Evolutionary conservation across 2,113 vertebrate species (phyloP).

Genomic region (Meleagris gallopavo): DNA sequence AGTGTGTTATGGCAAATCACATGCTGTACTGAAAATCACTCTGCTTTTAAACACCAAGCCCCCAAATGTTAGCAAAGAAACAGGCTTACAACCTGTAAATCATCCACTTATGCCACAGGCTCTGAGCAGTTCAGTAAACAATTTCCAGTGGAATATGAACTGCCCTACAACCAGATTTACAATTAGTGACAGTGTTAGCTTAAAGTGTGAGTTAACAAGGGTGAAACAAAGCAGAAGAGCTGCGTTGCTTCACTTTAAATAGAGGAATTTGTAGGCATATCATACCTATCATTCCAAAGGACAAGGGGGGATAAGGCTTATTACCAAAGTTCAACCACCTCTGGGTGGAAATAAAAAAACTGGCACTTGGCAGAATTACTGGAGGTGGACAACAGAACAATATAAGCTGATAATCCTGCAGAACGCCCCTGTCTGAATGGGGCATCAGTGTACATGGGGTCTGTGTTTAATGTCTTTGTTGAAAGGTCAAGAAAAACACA

Average conservation of each 20-base stretch:
- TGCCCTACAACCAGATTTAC: slow-evolving; percentile 56
- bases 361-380: neutral
- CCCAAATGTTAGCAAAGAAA: slow-evolving; percentile 18
- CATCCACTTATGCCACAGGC: slow-evolving; percentile 53
- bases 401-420: neutral
- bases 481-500: slow-evolving; percentile 54
- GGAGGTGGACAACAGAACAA: neutral
- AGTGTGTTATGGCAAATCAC: neutral
- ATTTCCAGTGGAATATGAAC: slow-evolving; percentile 62
- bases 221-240: slow-evolving; percentile 58
- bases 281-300: slow-evolving; percentile 17
- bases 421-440: slow-evolving; percentile 40
- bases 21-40: neutral
- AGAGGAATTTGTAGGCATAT: neutral
- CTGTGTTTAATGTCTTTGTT: slow-evolving; percentile 17
- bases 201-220: slow-evolving; percentile 44
- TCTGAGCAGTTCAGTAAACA: slow-evolving; percentile 61
- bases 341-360: neutral
- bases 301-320: neutral
- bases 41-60: slow-evolving; percentile 9
- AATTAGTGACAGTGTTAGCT: slow-evolving; percentile 66
- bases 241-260: slow-evolving; percentile 24
- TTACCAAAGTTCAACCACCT: neutral
- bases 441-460: slow-evolving; percentile 29
- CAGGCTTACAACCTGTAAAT: slow-evolving; percentile 59